Evolutionary conservation across 1,140 invertebrate genomes (phyloP).

Genomic region (Bemisia tabaci): DNA sequence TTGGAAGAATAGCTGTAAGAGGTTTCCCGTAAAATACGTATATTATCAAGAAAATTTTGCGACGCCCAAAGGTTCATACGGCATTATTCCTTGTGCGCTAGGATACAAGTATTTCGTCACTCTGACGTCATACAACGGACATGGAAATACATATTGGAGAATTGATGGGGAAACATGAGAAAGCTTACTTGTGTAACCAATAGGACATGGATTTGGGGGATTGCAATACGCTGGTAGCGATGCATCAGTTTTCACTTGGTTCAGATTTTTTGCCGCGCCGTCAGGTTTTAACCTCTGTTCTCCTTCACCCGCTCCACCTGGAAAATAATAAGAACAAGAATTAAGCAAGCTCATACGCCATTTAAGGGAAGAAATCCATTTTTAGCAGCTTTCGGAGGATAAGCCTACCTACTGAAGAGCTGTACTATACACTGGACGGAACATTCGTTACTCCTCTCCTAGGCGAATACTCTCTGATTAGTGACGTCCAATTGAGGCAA

Average conservation of each 20-base stretch:
- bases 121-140: too few relatives aligned
- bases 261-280: constrained; percentile 41
- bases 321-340: constrained; percentile 18
- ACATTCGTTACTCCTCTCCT: too few relatives aligned
- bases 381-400: not conserved
- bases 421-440: not conserved
- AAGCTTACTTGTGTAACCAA: constrained; percentile 55
- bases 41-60: too few relatives aligned
- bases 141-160: too few relatives aligned
- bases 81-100: too few relatives aligned
- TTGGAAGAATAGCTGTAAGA: too few relatives aligned
- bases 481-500: too few relatives aligned
- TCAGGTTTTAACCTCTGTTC: constrained; percentile 48
- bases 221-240: constrained; percentile 95
- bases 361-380: constrained; percentile 1
- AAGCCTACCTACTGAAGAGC: constrained; percentile 1
- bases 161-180: not conserved
- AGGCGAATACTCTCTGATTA: too few relatives aligned
- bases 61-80: too few relatives aligned
- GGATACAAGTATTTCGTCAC: too few relatives aligned
- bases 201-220: constrained; percentile 95
- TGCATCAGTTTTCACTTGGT: constrained; percentile 77
- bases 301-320: constrained; percentile 61
- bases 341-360: too few relatives aligned
- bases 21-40: too few relatives aligned